Evolutionary conservation across 2,797 vertebrate genomes (phyloP).

Genomic region (Perodicticus potto): DNA sequence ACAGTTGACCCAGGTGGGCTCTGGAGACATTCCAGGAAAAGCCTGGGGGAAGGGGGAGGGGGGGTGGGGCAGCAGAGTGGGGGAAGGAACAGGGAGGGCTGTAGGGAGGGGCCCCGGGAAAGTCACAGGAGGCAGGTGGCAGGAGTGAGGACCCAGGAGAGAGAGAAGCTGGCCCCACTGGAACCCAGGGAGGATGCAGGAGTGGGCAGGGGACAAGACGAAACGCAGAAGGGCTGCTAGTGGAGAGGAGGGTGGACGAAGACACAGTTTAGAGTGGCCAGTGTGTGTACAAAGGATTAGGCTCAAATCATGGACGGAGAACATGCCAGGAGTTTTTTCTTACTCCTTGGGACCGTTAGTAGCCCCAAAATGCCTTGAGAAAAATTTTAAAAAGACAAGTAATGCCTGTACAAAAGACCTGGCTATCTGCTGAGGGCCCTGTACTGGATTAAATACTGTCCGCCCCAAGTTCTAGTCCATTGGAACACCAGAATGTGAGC

Average conservation of each 20-base stretch:
- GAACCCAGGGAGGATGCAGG: rapidly evolving
- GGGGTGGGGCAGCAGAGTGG: background rate
- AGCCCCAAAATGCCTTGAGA: background rate
- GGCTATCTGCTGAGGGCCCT: background rate
- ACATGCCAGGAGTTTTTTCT: rapidly evolving
- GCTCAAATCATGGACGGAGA: rapidly evolving
- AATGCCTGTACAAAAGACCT: background rate
- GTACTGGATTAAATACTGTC: rapidly evolving
- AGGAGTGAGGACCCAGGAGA: background rate
- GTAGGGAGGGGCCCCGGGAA: background rate
- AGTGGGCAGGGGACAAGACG: rapidly evolving
- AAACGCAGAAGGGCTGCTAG: rapidly evolving
- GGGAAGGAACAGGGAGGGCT: background rate
- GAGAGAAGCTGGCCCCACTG: background rate
- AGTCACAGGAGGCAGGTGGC: rapidly evolving
- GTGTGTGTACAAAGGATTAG: background rate
- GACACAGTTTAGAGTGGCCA: background rate
- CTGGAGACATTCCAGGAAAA: background rate
- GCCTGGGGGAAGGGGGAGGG: too few relatives aligned
- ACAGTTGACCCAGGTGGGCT: background rate
- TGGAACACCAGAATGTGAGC: background rate
- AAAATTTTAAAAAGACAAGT: background rate
- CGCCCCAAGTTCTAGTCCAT: background rate
- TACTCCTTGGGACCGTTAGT: background rate
- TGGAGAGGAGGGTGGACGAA: background rate